Conservation (phyloP, 2,113 vertebrate species). For the Prolemur simus region DNA sequence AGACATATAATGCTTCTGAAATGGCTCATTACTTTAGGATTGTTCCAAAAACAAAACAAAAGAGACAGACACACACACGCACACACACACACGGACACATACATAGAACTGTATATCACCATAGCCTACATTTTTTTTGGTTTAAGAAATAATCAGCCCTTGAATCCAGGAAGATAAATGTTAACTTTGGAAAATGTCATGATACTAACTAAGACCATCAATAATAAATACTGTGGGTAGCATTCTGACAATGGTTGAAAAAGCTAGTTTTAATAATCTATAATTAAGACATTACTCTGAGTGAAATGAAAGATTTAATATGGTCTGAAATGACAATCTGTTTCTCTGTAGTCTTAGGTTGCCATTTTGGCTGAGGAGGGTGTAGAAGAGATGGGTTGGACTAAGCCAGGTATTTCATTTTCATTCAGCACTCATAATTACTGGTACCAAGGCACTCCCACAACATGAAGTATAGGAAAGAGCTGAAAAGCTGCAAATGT, state of each 20-base stretch:
- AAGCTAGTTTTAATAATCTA: slow-evolving; percentile 45
- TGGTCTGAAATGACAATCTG: slow-evolving; percentile 52
- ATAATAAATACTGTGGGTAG: not conserved
- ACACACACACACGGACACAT: not conserved
- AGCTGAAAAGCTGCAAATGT: slow-evolving; percentile 52
- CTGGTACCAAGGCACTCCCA: slow-evolving; percentile 50
- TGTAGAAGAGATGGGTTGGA: not conserved
- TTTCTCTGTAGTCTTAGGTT: slow-evolving; percentile 42
- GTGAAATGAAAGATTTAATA: not conserved
- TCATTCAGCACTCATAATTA: slow-evolving; percentile 28
- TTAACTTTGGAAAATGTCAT: slow-evolving; percentile 56
- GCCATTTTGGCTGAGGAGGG: slow-evolving; percentile 57
- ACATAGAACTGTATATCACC: not conserved
- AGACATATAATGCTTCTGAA: slow-evolving; percentile 65
- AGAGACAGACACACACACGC: not conserved
- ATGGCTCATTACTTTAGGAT: slow-evolving; percentile 49
- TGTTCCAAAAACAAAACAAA: slow-evolving; percentile 35
- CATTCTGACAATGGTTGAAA: slow-evolving; percentile 44
- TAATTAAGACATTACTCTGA: not conserved
- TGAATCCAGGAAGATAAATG: not conserved
- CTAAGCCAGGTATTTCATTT: slow-evolving; percentile 56
- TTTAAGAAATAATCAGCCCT: slow-evolving; percentile 44
- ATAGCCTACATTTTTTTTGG: not conserved
- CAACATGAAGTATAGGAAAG: slow-evolving; percentile 37
- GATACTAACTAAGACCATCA: slow-evolving; percentile 52